These are phyloP conservation scores for Poecilus cupreus DNA, from an alignment of 2,888 invertebrate species.

Conservation along the genomic window DNA sequence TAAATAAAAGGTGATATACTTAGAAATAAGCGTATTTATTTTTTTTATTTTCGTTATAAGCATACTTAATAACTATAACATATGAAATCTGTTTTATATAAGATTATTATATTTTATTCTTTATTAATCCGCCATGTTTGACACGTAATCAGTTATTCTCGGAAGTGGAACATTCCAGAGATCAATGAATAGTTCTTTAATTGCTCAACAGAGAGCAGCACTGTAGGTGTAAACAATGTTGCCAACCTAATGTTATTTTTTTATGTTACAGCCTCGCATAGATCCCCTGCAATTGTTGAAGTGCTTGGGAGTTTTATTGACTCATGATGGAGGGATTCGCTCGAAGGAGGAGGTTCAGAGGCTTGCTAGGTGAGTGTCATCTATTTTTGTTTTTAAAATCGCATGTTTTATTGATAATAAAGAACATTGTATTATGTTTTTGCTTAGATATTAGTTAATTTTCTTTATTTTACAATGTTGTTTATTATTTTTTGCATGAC, in stretches of 20 bases:
- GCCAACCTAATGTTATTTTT: slow-evolving; percentile 62
- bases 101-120: slow-evolving; percentile 31
- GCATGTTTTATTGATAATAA: neutral
- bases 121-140: slow-evolving; percentile 48
- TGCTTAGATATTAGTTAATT: neutral
- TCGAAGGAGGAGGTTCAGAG: slow-evolving; percentile 91
- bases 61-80: slow-evolving; percentile 4
- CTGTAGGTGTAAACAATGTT: slow-evolving; percentile 3
- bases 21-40: slow-evolving; percentile 28
- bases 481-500: neutral
- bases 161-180: neutral
- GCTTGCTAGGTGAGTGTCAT: slow-evolving; percentile 84
- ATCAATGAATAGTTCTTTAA: slow-evolving; percentile 34
- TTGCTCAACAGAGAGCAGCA: slow-evolving; percentile 46
- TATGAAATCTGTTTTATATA: slow-evolving; percentile 19
- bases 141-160: slow-evolving; percentile 3
- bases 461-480: neutral
- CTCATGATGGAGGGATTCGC: slow-evolving; percentile 90
- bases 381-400: slow-evolving; percentile 5
- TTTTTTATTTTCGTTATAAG: slow-evolving; percentile 1
- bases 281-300: slow-evolving; percentile 92
- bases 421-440: neutral
- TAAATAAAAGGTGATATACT: slow-evolving; percentile 38
- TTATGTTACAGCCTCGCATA: slow-evolving; percentile 88
- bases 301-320: slow-evolving; percentile 90